These are phyloP conservation scores for Dreissena rostriformis DNA, from an alignment of 1,140 invertebrate species.

Conservation along the genomic window DNA sequence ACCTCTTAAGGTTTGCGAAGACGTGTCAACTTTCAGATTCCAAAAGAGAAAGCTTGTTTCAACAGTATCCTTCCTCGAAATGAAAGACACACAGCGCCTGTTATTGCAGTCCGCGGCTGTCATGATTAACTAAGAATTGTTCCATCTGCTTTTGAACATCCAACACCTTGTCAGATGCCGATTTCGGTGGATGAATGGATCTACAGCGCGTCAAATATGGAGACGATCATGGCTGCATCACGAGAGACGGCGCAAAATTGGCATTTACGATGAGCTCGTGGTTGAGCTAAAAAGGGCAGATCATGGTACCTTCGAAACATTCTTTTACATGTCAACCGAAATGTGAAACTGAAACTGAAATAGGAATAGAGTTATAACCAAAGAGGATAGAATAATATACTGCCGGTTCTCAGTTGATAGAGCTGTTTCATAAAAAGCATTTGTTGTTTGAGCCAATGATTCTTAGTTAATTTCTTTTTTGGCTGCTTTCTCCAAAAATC, in stretches of 20 bases:
- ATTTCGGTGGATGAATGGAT: not conserved
- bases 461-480: not conserved
- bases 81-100: not conserved
- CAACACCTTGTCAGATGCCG: not conserved
- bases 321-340: not conserved
- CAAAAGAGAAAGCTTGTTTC: conserved; percentile 5
- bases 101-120: not conserved
- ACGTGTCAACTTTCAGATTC: not conserved
- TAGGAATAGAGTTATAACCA: not conserved
- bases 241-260: not conserved
- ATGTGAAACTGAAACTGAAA: not conserved
- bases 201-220: conserved; percentile 1
- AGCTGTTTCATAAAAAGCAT: not conserved
- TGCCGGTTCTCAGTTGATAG: no score
- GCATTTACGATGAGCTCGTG: conserved; percentile 4
- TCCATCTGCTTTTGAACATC: not conserved
- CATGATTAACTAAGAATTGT: not conserved
- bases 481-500: no score
- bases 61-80: not conserved
- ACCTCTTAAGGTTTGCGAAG: not conserved
- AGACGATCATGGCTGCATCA: not conserved
- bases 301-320: not conserved
- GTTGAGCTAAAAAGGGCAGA: conserved; percentile 5
- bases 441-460: no score
- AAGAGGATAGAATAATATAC: not conserved